These are phyloP conservation scores for Rhincodon typus DNA, from an alignment of 2,797 vertebrate species.

Conservation along the genomic window DNA sequence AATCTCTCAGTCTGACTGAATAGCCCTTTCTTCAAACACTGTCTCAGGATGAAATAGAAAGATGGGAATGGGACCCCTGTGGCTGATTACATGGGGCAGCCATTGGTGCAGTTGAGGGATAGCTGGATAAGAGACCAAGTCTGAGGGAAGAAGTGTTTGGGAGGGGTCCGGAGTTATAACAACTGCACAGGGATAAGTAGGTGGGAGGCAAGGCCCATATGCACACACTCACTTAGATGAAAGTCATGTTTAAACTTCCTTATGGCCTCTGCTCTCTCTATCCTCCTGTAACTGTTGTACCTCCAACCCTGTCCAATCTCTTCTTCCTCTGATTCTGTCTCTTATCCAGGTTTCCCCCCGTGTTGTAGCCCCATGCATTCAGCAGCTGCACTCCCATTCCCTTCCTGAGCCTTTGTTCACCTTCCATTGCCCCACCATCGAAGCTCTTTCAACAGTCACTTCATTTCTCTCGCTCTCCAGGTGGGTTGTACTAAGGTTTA, in stretches of 20 bases:
- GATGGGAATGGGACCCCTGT: too few relatives aligned
- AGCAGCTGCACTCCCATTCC: background rate
- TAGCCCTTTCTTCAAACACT: too few relatives aligned
- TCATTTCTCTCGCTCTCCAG: slow-evolving; percentile 52
- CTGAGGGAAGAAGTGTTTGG: too few relatives aligned
- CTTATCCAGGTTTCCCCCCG: slow-evolving; percentile 31
- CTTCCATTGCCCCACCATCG: background rate
- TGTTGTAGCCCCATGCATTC: background rate
- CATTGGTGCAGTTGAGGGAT: too few relatives aligned
- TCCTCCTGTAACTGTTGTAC: background rate
- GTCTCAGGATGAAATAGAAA: background rate
- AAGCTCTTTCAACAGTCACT: slow-evolving; percentile 36
- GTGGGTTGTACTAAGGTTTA: slow-evolving; percentile 99
- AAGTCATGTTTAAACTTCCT: background rate
- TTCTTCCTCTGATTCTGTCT: slow-evolving; percentile 23
- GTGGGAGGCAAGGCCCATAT: too few relatives aligned
- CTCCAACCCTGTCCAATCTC: background rate
- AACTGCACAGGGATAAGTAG: too few relatives aligned
- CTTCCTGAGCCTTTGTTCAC: background rate
- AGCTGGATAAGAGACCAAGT: too few relatives aligned
- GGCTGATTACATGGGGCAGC: too few relatives aligned
- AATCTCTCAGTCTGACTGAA: background rate
- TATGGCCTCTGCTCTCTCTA: background rate
- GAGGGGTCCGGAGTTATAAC: too few relatives aligned
- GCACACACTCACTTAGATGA: background rate